Conservation (phyloP, 2,888 invertebrate species). For the Protophormia terraenovae region DNA sequence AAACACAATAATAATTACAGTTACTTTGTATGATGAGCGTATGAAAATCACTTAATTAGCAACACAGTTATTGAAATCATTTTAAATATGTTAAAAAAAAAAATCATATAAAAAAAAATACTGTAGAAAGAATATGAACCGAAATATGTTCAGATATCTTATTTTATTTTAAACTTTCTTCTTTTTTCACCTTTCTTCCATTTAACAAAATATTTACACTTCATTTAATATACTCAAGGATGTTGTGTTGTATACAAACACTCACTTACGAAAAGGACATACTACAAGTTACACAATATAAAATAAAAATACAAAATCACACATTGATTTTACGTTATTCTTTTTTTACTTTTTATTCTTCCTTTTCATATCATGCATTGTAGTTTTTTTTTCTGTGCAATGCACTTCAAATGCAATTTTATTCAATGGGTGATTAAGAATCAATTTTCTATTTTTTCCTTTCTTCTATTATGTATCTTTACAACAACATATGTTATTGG, state of each 20-base stretch:
- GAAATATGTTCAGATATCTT: conserved; percentile 7
- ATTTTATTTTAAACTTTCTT: neutral
- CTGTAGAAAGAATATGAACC: neutral
- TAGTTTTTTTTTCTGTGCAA: conserved; percentile 50
- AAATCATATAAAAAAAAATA: neutral
- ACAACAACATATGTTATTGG: conserved; percentile 1
- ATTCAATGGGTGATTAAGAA: conserved; percentile 69
- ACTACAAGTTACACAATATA: conserved; percentile 48
- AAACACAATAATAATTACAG: too few relatives aligned
- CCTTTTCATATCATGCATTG: conserved; percentile 36
- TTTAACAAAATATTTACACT: conserved; percentile 67
- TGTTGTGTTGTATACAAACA: conserved; percentile 52
- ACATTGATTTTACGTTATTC: conserved; percentile 37
- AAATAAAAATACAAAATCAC: conserved; percentile 22
- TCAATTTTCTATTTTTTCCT: conserved; percentile 62
- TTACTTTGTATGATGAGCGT: neutral
- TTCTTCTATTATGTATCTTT: neutral
- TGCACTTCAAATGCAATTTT: conserved; percentile 67
- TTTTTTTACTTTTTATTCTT: conserved; percentile 30
- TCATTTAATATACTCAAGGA: conserved; percentile 68
- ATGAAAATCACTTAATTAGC: neutral
- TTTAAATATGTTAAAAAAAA: neutral
- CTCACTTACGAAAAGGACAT: conserved; percentile 43
- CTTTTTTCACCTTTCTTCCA: conserved; percentile 12
- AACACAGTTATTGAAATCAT: neutral